A percentile compares a stretch with the other conserved stretches of the same genome.
phyloP scores from a whole-genome alignment of 2,113 vertebrate species.

The Brienomyrus longianalis region DNA sequence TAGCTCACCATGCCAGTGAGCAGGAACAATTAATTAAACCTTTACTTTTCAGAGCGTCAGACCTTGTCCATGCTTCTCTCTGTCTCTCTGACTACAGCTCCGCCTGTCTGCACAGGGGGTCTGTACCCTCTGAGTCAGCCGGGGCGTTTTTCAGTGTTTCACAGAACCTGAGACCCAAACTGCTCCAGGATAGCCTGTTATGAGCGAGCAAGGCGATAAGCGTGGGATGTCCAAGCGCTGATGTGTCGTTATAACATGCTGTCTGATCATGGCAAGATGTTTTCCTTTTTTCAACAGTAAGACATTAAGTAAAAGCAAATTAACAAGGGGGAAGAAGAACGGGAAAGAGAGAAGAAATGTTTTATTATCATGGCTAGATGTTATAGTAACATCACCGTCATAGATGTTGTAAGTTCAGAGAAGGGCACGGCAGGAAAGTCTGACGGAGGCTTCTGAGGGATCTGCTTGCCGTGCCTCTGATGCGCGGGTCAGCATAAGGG shows the following conservation, averaged over 20 bases:
- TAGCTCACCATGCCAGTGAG: constrained; percentile 26
- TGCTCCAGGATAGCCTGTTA: background rate
- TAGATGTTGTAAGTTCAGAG: background rate
- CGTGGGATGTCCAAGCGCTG: background rate
- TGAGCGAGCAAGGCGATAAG: background rate
- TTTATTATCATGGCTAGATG: background rate
- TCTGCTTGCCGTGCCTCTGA: background rate
- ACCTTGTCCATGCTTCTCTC: background rate
- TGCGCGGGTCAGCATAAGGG: background rate
- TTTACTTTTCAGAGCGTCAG: constrained; percentile 30
- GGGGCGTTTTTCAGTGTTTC: constrained; percentile 42
- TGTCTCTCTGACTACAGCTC: constrained; percentile 5
- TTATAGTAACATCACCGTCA: background rate
- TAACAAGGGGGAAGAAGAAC: too few relatives aligned
- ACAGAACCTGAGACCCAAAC: constrained; percentile 30
- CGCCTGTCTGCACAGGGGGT: constrained; percentile 9
- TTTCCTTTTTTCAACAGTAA: background rate
- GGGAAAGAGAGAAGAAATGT: too few relatives aligned
- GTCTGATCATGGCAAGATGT: background rate
- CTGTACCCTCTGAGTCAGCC: constrained; percentile 26
- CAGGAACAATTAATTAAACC: constrained; percentile 36
- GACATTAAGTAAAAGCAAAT: too few relatives aligned
- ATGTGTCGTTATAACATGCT: background rate
- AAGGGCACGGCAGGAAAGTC: background rate
- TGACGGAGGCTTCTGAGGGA: background rate